Percentiles rank a stretch among this genome's conserved stretches.
These are phyloP conservation scores for Piscicola geometra DNA, from an alignment of 2,888 invertebrate genomes.

Conservation along the genomic window DNA sequence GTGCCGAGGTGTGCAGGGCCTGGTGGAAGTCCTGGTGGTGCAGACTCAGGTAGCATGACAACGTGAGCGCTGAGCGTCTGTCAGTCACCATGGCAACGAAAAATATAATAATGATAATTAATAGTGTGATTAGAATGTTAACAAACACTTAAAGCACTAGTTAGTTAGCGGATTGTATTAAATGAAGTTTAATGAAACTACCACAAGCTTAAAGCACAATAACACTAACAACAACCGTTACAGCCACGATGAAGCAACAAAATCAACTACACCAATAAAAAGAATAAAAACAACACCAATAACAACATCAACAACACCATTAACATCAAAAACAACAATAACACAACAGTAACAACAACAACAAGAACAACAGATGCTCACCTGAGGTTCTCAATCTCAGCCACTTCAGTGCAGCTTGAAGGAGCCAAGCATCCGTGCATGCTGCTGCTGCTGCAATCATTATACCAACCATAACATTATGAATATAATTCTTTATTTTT, in stretches of 20 bases:
- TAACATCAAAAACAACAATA: too few relatives aligned
- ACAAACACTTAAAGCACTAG: not conserved
- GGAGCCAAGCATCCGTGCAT: conserved; percentile 2
- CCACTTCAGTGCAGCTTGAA: not conserved
- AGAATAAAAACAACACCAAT: too few relatives aligned
- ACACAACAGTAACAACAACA: too few relatives aligned
- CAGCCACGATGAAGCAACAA: too few relatives aligned
- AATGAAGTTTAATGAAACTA: too few relatives aligned
- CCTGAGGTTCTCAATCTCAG: not conserved
- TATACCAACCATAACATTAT: not conserved
- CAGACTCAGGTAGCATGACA: conserved; percentile 77
- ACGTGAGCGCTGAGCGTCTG: conserved; percentile 65
- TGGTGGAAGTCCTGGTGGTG: conserved; percentile 77
- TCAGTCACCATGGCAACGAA: too few relatives aligned
- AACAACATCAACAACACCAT: too few relatives aligned
- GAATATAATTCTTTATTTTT: too few relatives aligned
- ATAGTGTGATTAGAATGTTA: not conserved
- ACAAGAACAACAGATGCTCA: not conserved
- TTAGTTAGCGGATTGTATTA: too few relatives aligned
- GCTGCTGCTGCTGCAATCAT: not conserved
- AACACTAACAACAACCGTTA: too few relatives aligned
- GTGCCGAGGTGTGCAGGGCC: conserved; percentile 72
- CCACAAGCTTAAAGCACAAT: too few relatives aligned
- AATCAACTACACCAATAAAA: too few relatives aligned
- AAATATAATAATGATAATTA: not conserved